Conservation (phyloP, 2,797 vertebrate genomes). For the Sebastiscus albofasciatus region DNA sequence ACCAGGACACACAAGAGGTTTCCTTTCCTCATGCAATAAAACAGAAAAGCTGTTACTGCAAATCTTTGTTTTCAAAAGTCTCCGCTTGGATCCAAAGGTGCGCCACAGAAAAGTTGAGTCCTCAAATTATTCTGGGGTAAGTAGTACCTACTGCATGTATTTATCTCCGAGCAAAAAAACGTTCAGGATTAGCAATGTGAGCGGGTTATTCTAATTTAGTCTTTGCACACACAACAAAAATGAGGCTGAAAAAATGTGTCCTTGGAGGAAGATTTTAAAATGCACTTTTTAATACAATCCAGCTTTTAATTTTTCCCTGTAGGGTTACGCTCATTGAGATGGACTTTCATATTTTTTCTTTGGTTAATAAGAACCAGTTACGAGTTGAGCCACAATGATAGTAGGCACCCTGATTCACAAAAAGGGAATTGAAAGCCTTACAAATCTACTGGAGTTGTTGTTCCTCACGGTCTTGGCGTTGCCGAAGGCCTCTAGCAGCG, state of each 20-base stretch:
- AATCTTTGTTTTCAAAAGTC: slow-evolving; percentile 40
- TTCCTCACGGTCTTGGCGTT: slow-evolving; percentile 98
- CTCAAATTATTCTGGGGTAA: slow-evolving; percentile 26
- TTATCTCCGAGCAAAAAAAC: slow-evolving; percentile 4
- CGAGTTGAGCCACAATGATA: not conserved
- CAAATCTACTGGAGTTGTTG: slow-evolving; percentile 98
- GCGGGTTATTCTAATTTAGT: not conserved
- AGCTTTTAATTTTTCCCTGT: not conserved
- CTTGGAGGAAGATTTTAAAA: not conserved
- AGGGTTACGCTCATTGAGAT: slow-evolving; percentile 18
- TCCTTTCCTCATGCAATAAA: slow-evolving; percentile 33
- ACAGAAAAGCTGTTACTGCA: slow-evolving; percentile 32
- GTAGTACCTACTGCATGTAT: not conserved
- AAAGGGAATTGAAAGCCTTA: slow-evolving; percentile 77
- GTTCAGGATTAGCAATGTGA: not conserved
- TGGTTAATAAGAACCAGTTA: slow-evolving; percentile 13
- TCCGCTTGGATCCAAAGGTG: slow-evolving; percentile 23
- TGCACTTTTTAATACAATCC: not conserved
- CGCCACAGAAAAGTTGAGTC: slow-evolving; percentile 32
- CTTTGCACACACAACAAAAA: not conserved
- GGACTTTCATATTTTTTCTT: slow-evolving; percentile 30
- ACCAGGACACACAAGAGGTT: slow-evolving; percentile 53
- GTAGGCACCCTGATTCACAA: slow-evolving; percentile 5
- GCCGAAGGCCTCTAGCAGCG: slow-evolving; percentile 96
- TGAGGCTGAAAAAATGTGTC: not conserved